A percentile compares a stretch with the other conserved stretches of the same genome.
phyloP scores from a whole-genome alignment of 2,113 vertebrate species.

The Jacana jacana region DNA sequence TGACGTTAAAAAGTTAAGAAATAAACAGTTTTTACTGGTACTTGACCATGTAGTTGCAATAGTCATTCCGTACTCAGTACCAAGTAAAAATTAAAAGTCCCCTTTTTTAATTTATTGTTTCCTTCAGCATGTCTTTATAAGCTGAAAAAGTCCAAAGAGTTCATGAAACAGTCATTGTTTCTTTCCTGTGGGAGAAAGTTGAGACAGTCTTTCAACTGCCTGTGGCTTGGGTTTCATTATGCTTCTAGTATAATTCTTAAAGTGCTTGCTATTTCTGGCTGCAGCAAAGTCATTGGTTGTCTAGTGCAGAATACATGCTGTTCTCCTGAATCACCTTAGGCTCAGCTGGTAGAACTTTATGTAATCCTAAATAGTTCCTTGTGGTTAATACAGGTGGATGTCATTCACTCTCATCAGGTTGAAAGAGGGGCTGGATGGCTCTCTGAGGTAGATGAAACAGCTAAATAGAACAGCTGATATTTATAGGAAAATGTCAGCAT shows the following conservation, averaged over 20 bases:
- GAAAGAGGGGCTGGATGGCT: not conserved
- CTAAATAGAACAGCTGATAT: not conserved
- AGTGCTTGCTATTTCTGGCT: not conserved
- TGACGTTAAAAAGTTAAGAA: not conserved
- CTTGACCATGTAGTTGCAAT: not conserved
- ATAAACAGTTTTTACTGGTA: not conserved
- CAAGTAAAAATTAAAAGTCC: not conserved
- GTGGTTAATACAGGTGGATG: not conserved
- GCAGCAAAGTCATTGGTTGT: not conserved
- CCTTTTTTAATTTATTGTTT: not conserved
- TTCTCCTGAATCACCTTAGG: not conserved
- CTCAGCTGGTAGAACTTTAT: not conserved
- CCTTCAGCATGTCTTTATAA: not conserved
- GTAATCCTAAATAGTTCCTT: not conserved
- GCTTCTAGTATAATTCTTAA: not conserved
- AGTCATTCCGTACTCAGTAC: not conserved
- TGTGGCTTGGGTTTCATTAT: slow-evolving; percentile 2
- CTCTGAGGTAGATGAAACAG: not conserved
- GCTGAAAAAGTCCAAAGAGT: not conserved
- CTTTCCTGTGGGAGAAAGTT: not conserved
- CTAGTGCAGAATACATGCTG: not conserved
- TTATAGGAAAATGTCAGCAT: not conserved
- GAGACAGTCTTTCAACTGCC: not conserved
- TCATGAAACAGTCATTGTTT: not conserved
- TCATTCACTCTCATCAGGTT: not conserved